A percentile compares a stretch with the other conserved stretches of the same genome.
phyloP scores from a whole-genome alignment of 35 echinoderm and acorn worm species.

The Diadema setosum region DNA sequence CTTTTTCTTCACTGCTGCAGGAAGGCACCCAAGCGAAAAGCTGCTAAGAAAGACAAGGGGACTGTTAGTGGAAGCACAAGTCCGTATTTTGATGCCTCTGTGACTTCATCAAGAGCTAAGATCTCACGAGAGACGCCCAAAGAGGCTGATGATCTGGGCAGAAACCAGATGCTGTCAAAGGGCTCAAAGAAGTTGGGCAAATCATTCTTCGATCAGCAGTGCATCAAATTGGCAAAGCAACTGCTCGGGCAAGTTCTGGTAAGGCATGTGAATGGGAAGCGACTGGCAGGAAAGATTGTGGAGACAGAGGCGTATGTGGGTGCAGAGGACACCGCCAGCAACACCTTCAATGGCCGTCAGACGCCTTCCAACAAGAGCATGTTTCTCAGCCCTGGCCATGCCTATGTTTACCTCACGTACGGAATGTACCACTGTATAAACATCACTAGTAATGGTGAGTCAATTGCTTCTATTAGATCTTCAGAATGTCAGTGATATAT shows the following conservation, averaged over 20 bases:
- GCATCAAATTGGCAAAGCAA: slow-evolving; percentile 59
- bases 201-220: slow-evolving; percentile 60
- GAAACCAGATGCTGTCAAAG: too few species aligned
- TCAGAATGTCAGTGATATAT: background rate
- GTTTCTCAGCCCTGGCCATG: slow-evolving; percentile 78
- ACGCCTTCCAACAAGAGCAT: slow-evolving; percentile 55
- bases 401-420: slow-evolving; percentile 93
- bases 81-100: too few species aligned
- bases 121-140: too few species aligned
- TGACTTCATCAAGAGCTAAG: too few species aligned
- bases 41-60: too few species aligned
- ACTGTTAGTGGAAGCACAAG: too few species aligned
- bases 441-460: slow-evolving; percentile 89
- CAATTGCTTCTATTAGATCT: background rate
- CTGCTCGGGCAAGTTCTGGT: slow-evolving; percentile 83
- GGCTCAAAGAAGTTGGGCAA: too few species aligned
- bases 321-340: slow-evolving; percentile 59
- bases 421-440: slow-evolving; percentile 92
- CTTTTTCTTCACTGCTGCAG: too few species aligned
- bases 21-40: too few species aligned
- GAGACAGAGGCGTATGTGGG: slow-evolving; percentile 94
- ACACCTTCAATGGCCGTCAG: slow-evolving; percentile 62
- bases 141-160: too few species aligned
- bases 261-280: slow-evolving; percentile 28
- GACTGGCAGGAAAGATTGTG: slow-evolving; percentile 65